These are phyloP conservation scores for Aurelia sp. DNA, from an alignment of 30 jellyfish, hydroid and myxozoan genomes.

Conservation along the genomic window DNA sequence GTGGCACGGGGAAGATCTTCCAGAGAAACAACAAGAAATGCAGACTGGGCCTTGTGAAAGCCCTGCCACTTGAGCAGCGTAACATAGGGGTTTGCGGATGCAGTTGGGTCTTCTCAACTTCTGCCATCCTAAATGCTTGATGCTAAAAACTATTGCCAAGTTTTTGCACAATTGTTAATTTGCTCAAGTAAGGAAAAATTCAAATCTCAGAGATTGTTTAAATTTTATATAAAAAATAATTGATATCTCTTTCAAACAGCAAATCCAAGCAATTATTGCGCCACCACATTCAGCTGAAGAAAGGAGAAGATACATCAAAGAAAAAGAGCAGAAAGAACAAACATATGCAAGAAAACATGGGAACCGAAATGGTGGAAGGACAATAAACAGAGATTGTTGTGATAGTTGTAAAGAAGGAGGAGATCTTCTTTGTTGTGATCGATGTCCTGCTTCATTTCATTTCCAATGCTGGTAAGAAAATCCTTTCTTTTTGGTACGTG, in stretches of 20 bases:
- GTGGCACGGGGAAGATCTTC: too few species aligned
- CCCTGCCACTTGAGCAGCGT: too few species aligned
- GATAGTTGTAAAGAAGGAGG: conserved; percentile 98
- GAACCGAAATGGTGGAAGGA: conserved; percentile 75
- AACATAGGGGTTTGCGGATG: too few species aligned
- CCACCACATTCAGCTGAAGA: conserved; percentile 97
- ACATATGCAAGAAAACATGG: conserved; percentile 52
- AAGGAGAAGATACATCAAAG: conserved; percentile 56
- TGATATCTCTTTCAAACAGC: conserved; percentile 46
- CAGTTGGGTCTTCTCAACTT: too few species aligned
- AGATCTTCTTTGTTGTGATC: conserved; percentile 95
- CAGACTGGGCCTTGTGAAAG: too few species aligned
- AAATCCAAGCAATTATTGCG: conserved; percentile 94
- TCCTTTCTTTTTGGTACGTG: not conserved
- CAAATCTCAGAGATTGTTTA: too few species aligned
- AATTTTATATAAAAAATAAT: too few species aligned
- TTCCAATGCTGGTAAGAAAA: conserved; percentile 88
- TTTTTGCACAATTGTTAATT: too few species aligned
- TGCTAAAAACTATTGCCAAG: too few species aligned
- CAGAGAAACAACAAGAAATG: too few species aligned
- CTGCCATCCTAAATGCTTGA: too few species aligned
- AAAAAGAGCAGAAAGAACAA: conserved; percentile 56
- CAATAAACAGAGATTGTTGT: conserved; percentile 95
- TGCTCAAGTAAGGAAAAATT: too few species aligned
- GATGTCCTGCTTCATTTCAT: conserved; percentile 98